Base-by-base conservation (phyloP, 2,797 vertebrate genomes). In the Ciconia nigra region DNA sequence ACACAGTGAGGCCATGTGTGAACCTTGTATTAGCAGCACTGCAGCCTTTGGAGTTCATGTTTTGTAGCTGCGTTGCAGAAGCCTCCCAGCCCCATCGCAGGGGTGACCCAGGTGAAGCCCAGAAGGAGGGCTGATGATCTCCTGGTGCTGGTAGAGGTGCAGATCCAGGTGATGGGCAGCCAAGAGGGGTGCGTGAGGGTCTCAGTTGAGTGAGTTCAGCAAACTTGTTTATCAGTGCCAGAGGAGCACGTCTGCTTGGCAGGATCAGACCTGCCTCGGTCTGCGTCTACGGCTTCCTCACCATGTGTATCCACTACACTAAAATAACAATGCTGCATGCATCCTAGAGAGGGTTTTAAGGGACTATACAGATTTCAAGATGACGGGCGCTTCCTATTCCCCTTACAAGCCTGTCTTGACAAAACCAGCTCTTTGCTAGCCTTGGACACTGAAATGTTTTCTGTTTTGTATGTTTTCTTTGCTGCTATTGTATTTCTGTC, bases 371-470 rank as follows among this genome's bases (percentile, higher is more conserved):
- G 33, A 59, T 41, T 71, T 81, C 70, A 86, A 69, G 49, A 55
- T 59, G 74, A 71, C 0, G 4, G 2, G 18, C 7, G 7, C 67
- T 76, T 89, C 47, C 44, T 74, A 63, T 62, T 80, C 76, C 55
- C 79, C 72, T 69, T 35, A 63, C 20, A 83, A 82, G 52, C 35
- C 59, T 42, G 20, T n/a, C 72, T 67, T 89, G 66, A 84, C 42
- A 94, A 95, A 95, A 89, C 7, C 29, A 93, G 35, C 55, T 82
- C 72, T 89, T 88, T 62, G 28, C 33, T 95, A 59, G 35, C 80
- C 73, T 92, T 77, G 33, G 76, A 90, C 73, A 22, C 25, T 46
- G 82, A 87, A 94, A 63, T 35, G 26, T 58, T 82, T 86, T 87
- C 67, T 90, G 13, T 20, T 90, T 58, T 70, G 11, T 67, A 26